Evolutionary conservation across 2,888 invertebrate species (phyloP).

Genomic region (Monopis laevigella): DNA sequence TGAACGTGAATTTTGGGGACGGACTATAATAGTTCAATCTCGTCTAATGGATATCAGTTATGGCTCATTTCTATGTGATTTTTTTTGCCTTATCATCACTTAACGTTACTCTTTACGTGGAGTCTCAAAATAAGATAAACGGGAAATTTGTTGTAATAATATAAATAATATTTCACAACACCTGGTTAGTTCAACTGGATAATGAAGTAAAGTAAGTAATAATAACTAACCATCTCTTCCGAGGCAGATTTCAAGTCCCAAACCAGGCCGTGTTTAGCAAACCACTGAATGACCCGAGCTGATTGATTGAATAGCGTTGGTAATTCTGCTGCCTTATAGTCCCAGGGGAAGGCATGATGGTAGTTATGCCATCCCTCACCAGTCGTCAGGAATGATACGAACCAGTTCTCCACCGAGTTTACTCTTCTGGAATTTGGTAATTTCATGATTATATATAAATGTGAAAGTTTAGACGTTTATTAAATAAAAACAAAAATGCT

Average conservation of each 20-base stretch:
- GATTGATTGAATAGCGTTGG: slow-evolving; percentile 71
- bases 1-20: too few species aligned
- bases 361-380: slow-evolving; percentile 96
- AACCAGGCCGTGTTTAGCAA: slow-evolving; percentile 68
- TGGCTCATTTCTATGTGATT: too few species aligned
- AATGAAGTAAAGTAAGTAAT: not conserved
- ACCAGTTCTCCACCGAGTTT: slow-evolving; percentile 79
- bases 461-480: too few species aligned
- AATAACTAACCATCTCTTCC: slow-evolving; percentile 37
- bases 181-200: too few species aligned
- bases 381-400: slow-evolving; percentile 74
- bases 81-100: too few species aligned
- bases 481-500: too few species aligned
- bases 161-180: too few species aligned
- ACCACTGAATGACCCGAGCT: slow-evolving; percentile 69
- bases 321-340: slow-evolving; percentile 89
- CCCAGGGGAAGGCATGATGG: slow-evolving; percentile 92
- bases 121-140: too few species aligned
- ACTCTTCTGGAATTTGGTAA: slow-evolving; percentile 37
- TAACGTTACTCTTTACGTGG: too few species aligned
- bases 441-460: not conserved
- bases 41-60: too few species aligned
- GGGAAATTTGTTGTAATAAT: too few species aligned
- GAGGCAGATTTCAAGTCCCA: slow-evolving; percentile 69
- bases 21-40: too few species aligned